phyloP scores from a whole-genome alignment of 2,797 vertebrate genomes.

The Sebastes jordani region DNA sequence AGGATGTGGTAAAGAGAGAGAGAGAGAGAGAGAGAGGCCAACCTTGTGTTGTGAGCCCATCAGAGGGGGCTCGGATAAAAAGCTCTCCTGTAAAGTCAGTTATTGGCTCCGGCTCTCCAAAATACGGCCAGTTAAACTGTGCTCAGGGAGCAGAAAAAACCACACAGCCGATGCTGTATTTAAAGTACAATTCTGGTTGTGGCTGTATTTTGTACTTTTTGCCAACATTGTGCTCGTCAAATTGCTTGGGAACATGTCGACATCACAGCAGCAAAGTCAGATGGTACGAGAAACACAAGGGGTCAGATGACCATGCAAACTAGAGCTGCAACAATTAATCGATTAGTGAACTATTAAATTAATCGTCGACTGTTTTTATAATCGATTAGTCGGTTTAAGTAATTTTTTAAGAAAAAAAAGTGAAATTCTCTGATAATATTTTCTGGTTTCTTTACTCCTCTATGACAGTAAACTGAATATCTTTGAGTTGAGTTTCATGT shows the following conservation, averaged over 20 bases:
- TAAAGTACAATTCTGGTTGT: neutral
- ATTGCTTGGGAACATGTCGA: neutral
- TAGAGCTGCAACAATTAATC: fast-evolving
- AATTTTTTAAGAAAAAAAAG: no score
- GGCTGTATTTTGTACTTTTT: neutral
- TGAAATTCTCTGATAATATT: no score
- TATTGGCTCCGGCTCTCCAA: conserved; percentile 53
- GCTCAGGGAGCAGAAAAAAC: conserved; percentile 32
- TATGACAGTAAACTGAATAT: no score
- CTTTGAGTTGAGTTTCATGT: no score
- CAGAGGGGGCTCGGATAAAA: conserved; percentile 54
- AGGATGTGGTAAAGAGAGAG: conserved; percentile 58
- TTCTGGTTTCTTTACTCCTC: no score
- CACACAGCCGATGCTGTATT: conserved; percentile 21
- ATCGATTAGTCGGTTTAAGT: fast-evolving
- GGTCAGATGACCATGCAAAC: neutral
- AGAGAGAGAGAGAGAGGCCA: conserved; percentile 28
- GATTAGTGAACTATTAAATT: no score
- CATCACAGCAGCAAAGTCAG: neutral
- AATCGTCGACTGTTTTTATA: no score
- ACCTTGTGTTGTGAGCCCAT: conserved; percentile 55
- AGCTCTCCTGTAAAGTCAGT: conserved; percentile 61
- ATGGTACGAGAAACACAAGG: neutral
- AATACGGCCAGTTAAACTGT: conserved; percentile 47
- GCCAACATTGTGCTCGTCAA: neutral